These are phyloP conservation scores for Alsophila aescularia DNA, from an alignment of 2,888 invertebrate genomes.

Conservation along the genomic window DNA sequence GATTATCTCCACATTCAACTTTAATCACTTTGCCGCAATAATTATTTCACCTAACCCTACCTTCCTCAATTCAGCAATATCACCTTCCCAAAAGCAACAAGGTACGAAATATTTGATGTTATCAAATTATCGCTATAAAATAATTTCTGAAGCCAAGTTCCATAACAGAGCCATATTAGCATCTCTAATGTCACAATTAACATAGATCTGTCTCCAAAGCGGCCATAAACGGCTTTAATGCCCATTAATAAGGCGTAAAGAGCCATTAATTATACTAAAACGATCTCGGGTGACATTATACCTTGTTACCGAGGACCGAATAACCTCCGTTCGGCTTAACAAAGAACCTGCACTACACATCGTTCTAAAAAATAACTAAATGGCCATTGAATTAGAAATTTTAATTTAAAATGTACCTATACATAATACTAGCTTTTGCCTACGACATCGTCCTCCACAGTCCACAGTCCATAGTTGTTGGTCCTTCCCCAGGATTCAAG, in stretches of 20 bases:
- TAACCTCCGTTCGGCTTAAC: no score
- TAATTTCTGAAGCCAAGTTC: slow-evolving; percentile 11
- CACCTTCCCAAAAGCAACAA: background rate
- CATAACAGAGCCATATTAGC: slow-evolving; percentile 16
- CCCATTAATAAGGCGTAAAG: slow-evolving; percentile 62
- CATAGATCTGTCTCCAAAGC: slow-evolving; percentile 49
- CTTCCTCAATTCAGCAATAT: background rate
- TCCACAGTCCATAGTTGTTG: no score
- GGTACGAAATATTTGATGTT: background rate
- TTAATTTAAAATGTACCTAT: no score
- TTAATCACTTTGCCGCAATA: background rate
- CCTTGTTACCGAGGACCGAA: slow-evolving; percentile 9
- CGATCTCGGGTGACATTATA: slow-evolving; percentile 44
- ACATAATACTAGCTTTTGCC: no score
- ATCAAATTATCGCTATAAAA: slow-evolving; percentile 7
- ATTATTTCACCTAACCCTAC: background rate
- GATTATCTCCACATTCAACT: background rate
- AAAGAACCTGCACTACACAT: no score
- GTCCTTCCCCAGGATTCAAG: no score
- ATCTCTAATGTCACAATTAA: slow-evolving; percentile 40
- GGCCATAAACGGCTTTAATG: slow-evolving; percentile 57
- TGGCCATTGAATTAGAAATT: no score
- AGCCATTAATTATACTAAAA: slow-evolving; percentile 58
- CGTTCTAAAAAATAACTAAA: no score
- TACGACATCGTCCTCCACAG: no score